phyloP scores from a whole-genome alignment of 37 sponge, comb jelly and placozoan genomes.

The Amphimedon queenslandica region DNA sequence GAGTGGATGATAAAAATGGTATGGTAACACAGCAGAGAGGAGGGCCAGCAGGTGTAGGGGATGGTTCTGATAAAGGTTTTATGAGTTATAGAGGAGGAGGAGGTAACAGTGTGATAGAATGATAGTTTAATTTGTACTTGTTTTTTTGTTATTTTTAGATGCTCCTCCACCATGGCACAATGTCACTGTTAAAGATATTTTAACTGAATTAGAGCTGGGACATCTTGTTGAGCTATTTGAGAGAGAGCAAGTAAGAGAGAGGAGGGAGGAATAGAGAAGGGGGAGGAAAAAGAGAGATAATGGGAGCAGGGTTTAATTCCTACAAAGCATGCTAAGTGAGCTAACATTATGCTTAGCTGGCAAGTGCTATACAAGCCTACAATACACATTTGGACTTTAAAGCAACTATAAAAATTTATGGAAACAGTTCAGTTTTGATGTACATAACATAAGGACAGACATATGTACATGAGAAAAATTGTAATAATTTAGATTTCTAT shows the following conservation, averaged over 20 bases:
- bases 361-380: no score
- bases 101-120: not conserved
- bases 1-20: constrained; percentile 1
- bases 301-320: no score
- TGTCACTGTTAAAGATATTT: constrained; percentile 23
- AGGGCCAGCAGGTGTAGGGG: constrained; percentile 11
- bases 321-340: no score
- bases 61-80: constrained; percentile 47
- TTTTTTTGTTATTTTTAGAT: not conserved
- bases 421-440: no score
- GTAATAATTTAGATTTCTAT: no score
- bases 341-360: no score
- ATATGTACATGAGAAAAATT: no score
- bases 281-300: no score
- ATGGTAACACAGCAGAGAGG: not conserved
- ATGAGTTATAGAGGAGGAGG: constrained; percentile 13
- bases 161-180: constrained; percentile 30
- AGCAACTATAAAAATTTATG: no score
- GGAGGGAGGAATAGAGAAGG: not conserved
- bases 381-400: no score
- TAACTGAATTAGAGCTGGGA: constrained; percentile 29
- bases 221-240: constrained; percentile 37
- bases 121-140: not conserved
- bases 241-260: constrained; percentile 32
- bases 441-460: no score